These are phyloP conservation scores for Nebria salina DNA, from an alignment of 2,888 invertebrate species.

Conservation along the genomic window DNA sequence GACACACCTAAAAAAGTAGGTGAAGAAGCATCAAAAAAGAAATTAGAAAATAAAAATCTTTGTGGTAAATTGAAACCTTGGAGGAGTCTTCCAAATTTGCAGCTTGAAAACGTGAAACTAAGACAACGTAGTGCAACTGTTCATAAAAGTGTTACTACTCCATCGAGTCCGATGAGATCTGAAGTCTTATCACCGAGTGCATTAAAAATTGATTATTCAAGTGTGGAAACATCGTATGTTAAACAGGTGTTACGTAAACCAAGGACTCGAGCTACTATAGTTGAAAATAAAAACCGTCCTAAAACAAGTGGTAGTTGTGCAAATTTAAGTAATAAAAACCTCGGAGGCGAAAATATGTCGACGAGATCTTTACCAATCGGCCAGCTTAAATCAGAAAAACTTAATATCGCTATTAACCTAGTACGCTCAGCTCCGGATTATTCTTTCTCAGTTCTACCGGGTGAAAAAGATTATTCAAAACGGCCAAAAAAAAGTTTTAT, in stretches of 20 bases:
- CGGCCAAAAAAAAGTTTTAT: slow-evolving; percentile 68
- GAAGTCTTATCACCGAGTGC: slow-evolving; percentile 56
- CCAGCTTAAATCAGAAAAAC: slow-evolving; percentile 48
- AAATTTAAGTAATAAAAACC: slow-evolving; percentile 23
- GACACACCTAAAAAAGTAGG: slow-evolving; percentile 29
- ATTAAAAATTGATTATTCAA: slow-evolving; percentile 57
- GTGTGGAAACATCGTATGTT: slow-evolving; percentile 17
- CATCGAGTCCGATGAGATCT: slow-evolving; percentile 57
- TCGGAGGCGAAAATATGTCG: slow-evolving; percentile 52
- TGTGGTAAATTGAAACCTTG: slow-evolving; percentile 60
- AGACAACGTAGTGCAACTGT: slow-evolving; percentile 52
- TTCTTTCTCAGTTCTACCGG: slow-evolving; percentile 57
- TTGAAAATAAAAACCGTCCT: slow-evolving; percentile 13
- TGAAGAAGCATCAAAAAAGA: slow-evolving; percentile 9
- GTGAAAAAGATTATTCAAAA: slow-evolving; percentile 63
- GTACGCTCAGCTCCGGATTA: slow-evolving; percentile 58
- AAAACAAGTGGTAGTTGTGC: slow-evolving; percentile 8
- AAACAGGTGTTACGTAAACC: slow-evolving; percentile 2
- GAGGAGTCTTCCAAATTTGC: slow-evolving; percentile 61
- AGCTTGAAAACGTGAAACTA: slow-evolving; percentile 50
- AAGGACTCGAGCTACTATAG: slow-evolving; percentile 3
- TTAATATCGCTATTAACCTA: slow-evolving; percentile 51
- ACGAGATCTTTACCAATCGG: slow-evolving; percentile 51
- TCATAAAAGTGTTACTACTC: slow-evolving; percentile 57
- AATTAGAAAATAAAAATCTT: slow-evolving; percentile 46